Evolutionary conservation across 2,797 vertebrate genomes (phyloP), one percentile per base, ranked within the genome.

Genomic region (Sciaenops ocellatus): DNA sequence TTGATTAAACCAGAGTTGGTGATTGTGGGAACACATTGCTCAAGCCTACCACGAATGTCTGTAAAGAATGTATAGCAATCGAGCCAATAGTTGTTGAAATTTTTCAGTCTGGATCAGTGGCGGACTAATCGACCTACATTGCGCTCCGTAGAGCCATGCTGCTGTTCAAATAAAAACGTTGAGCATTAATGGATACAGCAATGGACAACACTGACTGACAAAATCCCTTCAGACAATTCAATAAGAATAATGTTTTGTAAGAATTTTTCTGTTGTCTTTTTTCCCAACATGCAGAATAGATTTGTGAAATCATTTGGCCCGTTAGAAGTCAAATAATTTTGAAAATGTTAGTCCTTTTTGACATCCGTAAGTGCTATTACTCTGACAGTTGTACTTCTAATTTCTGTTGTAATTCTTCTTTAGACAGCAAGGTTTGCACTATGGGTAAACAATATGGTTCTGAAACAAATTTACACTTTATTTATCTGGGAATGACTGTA

Each of bases 321-420:
- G 17, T 50, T 8, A 48, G 7, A 64, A 41, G 57, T 48, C 59
- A 30, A 76, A 79, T 51, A 77, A 30, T 62, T 72, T 46, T 59
- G 30, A 84, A 66, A 34, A 67, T 72, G 70, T 79, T 79, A 80
- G 57, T 41, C 60, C 38, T 74, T 30, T 34, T 82, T 89, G 82
- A 80, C 77, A 89, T 88, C 76, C 87, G 83, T 67, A 84, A 87
- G 82, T 79, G 66, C 63, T 85, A 84, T 83, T 62, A 77, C 30
- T 73, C 59, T 61, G 51, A 85, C 20, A 57, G 22, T 28, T 63
- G 4, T 64, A 73, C 47, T 70, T 54, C 48, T 51, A 15, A 68
- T n/a, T n/a, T n/a, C n/a, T n/a, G n/a, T n/a, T n/a, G n/a, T n/a
- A n/a, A n/a, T 72, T 80, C 38, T 81, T 73, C 59, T 52, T 80